Evolutionary conservation across 2,113 vertebrate species (phyloP).

Genomic region (Spheniscus mendiculus): DNA sequence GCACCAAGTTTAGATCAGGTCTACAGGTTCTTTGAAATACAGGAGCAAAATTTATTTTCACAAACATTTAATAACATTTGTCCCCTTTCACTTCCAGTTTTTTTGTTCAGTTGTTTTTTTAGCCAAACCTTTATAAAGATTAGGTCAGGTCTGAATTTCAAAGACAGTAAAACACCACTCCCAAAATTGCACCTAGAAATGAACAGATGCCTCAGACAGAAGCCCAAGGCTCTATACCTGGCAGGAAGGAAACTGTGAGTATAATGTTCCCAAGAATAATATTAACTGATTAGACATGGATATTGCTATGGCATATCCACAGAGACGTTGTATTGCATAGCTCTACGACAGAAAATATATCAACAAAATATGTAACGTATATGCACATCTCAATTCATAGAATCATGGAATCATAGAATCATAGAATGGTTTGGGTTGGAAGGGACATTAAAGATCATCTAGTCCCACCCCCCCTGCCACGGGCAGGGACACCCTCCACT

Average conservation of each 20-base stretch:
- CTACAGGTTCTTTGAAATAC: background rate
- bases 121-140: background rate
- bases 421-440: background rate
- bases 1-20: background rate
- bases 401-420: background rate
- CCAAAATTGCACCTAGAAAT: background rate
- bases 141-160: background rate
- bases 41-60: background rate
- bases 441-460: background rate
- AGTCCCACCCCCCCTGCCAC: background rate
- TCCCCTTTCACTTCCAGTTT: accelerated
- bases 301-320: background rate
- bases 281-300: background rate
- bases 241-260: background rate
- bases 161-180: background rate
- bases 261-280: background rate
- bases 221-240: background rate
- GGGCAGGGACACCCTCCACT: background rate
- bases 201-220: background rate
- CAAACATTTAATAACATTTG: background rate
- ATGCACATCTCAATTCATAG: background rate
- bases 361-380: background rate
- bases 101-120: background rate
- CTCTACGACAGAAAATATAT: background rate
- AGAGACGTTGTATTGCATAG: background rate